phyloP scores from a whole-genome alignment of 1,140 invertebrate species.

The Proales similis region DNA sequence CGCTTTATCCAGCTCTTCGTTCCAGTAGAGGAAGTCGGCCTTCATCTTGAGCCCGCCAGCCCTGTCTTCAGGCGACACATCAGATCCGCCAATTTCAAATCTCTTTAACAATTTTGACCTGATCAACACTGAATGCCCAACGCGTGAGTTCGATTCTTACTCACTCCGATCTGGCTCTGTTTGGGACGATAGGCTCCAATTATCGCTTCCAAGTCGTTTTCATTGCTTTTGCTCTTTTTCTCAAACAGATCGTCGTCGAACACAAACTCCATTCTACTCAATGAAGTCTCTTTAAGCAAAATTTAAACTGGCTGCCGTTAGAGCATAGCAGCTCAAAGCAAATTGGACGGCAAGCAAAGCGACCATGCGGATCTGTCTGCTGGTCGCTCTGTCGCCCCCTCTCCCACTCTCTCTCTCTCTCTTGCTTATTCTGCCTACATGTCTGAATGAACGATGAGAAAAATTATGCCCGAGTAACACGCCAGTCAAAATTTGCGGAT shows the following conservation, averaged over 20 bases:
- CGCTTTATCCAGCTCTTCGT: not conserved
- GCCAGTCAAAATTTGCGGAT: constrained; percentile 15
- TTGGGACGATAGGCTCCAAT: constrained; percentile 18
- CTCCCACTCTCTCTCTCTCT: not conserved
- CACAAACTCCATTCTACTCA: constrained; percentile 27
- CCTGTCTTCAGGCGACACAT: constrained; percentile 12
- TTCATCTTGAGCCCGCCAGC: constrained; percentile 34
- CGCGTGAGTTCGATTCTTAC: not conserved
- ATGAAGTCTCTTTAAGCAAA: not conserved
- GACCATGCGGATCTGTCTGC: not conserved
- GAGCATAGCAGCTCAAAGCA: not conserved
- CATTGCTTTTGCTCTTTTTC: constrained; percentile 11
- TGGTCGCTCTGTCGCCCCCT: not conserved
- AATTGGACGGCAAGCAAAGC: not conserved
- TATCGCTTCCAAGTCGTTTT: constrained; percentile 1
- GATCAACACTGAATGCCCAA: not conserved
- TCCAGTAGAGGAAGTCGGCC: constrained; percentile 14
- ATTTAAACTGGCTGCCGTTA: not conserved
- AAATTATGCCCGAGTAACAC: not conserved
- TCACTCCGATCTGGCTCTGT: not conserved
- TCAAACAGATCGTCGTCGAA: constrained; percentile 33
- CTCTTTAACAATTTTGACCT: not conserved
- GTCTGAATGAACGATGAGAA: not conserved
- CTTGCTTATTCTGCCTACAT: not conserved
- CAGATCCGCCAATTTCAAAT: constrained; percentile 19